phyloP scores from a whole-genome alignment of 2,113 vertebrate genomes.

The mouse (Mus musculus) region GRCm39 chr1:153620001-153620500 shows the following conservation, averaged over 20 bases:
- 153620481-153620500: background rate
- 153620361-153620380: background rate
- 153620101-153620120: background rate
- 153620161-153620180: conserved; percentile 6
- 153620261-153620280: background rate
- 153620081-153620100: background rate
- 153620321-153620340: background rate
- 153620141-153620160: background rate
- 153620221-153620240: background rate
- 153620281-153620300: background rate
- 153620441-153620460: fast-evolving
- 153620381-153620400: fast-evolving
- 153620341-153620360: fast-evolving
- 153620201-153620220: background rate
- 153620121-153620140: background rate
- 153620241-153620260: background rate
- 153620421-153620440: fast-evolving
- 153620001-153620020: background rate
- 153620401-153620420: background rate
- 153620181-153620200: conserved; percentile 24
- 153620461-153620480: background rate
- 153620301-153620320: background rate
- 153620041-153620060: background rate
- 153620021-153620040: background rate
- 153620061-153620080: background rate